Conservation (phyloP, 2,888 invertebrate species). For the Ochropleura plecta region DNA sequence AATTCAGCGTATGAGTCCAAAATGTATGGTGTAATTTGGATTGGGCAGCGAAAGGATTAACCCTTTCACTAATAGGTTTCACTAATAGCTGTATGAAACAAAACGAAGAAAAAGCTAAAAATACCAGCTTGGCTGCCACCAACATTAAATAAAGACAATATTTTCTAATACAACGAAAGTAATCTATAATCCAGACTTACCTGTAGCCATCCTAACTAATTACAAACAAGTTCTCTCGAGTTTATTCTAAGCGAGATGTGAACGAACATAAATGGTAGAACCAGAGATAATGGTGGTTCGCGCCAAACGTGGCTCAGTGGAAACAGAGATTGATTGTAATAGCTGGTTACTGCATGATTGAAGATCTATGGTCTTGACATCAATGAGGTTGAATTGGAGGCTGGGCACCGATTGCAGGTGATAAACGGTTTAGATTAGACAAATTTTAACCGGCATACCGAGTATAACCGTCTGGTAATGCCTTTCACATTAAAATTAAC, state of each 20-base stretch:
- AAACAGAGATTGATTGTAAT: conserved; percentile 73
- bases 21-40: no score
- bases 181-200: conserved; percentile 47
- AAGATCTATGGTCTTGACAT: conserved; percentile 62
- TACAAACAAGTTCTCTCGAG: conserved; percentile 43
- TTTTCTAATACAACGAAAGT: conserved; percentile 52
- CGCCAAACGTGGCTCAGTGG: conserved; percentile 65
- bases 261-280: conserved; percentile 56
- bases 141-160: conserved; percentile 52
- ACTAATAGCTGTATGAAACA: conserved; percentile 17
- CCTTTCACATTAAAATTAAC: conserved; percentile 26
- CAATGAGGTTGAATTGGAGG: conserved; percentile 61
- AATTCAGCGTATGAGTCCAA: no score
- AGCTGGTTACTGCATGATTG: conserved; percentile 62
- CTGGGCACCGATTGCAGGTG: conserved; percentile 49
- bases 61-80: no score
- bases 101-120: conserved; percentile 35
- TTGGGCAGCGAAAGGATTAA: no score
- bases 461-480: conserved; percentile 13
- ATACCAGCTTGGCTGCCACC: conserved; percentile 19
- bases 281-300: conserved; percentile 66
- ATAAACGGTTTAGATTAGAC: conserved; percentile 54
- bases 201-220: conserved; percentile 53
- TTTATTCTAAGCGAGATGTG: conserved; percentile 39
- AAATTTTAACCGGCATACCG: conserved; percentile 37